Base-by-base conservation (phyloP, 1,140 invertebrate genomes). In the Spodoptera frugiperda region DNA sequence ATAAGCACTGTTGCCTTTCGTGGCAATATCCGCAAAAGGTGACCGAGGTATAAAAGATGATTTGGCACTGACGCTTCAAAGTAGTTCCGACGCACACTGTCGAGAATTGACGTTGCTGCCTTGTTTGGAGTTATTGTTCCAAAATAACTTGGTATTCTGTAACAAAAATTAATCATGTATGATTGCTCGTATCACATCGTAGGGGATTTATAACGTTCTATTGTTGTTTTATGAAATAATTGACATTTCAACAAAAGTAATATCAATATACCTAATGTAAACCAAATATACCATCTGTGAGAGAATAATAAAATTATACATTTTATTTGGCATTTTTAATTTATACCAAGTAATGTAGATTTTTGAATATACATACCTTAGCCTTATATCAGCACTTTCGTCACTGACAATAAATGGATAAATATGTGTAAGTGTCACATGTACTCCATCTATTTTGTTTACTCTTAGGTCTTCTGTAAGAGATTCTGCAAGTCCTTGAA, bases 111-210 rank as follows among this genome's bases (percentile, higher is more conserved):
- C 72, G 82, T 86, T 10, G 96, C 96, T 12, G 95, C 95, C 74
- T 94, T 92, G 11, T 83, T 72, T 6, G 95, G 95, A 68, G 95
- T 93, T 82, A 96, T 96, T 10, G 95, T 96, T 15, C 96, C 95
- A 84, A 96, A 96, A 85, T 95, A 96, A 85, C 95, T 96, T 14
- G 96, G 95, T 88, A 96, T 95, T 84, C 96, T 96, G 82, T 14
- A 91, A 51, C 30, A 25, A 2, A 54, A 75, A 71, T n/a, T n/a
- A n/a, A n/a, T n/a, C n/a, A n/a, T n/a, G n/a, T n/a, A n/a, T n/a
- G n/a, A n/a, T n/a, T n/a, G n/a, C n/a, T n/a, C n/a, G n/a, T n/a
- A n/a, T n/a, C n/a, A n/a, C n/a, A n/a, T n/a, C n/a, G n/a, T n/a
- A n/a, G n/a, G n/a, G n/a, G n/a, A n/a, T n/a, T n/a, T n/a, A n/a